A percentile compares a stretch with the other conserved stretches of the same genome.
Evolutionary conservation across 2,113 vertebrate genomes (phyloP).

Genomic region (Equus quagga): DNA sequence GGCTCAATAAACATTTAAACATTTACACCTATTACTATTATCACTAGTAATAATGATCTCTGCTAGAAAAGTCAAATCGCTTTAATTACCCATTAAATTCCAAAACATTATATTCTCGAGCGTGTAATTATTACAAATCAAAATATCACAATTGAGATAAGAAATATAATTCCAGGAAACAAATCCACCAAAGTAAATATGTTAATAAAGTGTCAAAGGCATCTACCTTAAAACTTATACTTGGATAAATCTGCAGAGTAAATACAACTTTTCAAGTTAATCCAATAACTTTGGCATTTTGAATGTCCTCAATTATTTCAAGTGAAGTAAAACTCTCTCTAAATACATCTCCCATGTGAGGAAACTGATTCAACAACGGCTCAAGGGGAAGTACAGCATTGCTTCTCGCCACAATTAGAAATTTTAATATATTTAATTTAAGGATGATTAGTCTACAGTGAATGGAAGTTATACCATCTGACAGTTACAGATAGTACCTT

Average conservation of each 20-base stretch:
- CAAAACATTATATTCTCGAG: constrained; percentile 66
- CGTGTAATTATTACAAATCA: constrained; percentile 64
- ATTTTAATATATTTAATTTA: constrained; percentile 71
- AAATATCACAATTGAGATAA: constrained; percentile 68
- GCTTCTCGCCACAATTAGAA: constrained; percentile 43
- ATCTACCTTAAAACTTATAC: constrained; percentile 61
- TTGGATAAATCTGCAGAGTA: constrained; percentile 7
- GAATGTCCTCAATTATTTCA: constrained; percentile 61
- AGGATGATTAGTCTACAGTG: constrained; percentile 67
- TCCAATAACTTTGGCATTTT: constrained; percentile 36
- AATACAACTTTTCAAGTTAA: constrained; percentile 58
- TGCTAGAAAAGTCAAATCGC: constrained; percentile 48
- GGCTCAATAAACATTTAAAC: constrained; percentile 25
- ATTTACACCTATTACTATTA: constrained; percentile 32
- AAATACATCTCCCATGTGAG: constrained; percentile 67
- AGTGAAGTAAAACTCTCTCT: constrained; percentile 63
- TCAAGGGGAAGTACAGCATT: constrained; percentile 35
- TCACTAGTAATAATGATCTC: constrained; percentile 64
- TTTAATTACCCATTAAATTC: constrained; percentile 70
- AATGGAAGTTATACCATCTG: constrained; percentile 33
- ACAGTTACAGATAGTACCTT: constrained; percentile 8
- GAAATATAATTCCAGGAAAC: constrained; percentile 61
- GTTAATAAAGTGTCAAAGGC: constrained; percentile 44
- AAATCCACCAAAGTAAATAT: background rate
- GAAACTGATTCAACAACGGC: constrained; percentile 51